Evolutionary conservation across 2,113 vertebrate genomes (phyloP).

Genomic region (Tragulus kanchil): DNA sequence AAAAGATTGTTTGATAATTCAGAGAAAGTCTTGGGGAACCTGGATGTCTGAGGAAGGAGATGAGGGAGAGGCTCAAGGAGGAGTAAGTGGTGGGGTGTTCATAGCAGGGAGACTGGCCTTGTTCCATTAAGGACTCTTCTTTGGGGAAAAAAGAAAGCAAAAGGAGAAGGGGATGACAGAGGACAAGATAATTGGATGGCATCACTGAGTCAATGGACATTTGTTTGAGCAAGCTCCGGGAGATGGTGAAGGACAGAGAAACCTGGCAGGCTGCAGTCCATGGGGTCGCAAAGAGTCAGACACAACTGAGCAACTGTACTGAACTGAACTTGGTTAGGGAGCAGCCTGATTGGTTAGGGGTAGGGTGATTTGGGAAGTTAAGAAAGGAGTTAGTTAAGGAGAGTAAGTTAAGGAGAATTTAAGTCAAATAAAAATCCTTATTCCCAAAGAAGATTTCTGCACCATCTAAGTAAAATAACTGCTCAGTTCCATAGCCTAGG

Average conservation of each 20-base stretch:
- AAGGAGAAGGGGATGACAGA: no score
- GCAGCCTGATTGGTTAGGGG: background rate
- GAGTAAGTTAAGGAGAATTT: background rate
- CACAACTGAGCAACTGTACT: no score
- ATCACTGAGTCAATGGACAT: no score
- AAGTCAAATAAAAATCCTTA: background rate
- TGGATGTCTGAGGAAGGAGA: background rate
- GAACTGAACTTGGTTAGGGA: no score
- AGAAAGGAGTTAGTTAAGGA: background rate
- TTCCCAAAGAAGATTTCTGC: background rate
- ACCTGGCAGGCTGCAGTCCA: no score
- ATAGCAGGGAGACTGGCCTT: rapidly evolving
- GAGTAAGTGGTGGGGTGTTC: no score
- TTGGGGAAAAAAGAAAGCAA: no score
- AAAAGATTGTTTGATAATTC: background rate
- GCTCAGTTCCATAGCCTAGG: background rate
- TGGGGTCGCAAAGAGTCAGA: no score
- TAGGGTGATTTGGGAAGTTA: background rate
- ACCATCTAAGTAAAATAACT: background rate
- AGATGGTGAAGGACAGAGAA: no score
- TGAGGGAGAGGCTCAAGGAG: background rate
- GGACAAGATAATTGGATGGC: no score
- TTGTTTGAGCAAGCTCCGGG: no score
- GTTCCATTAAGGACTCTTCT: background rate
- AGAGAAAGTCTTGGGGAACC: background rate